Evolutionary conservation across 2,888 invertebrate genomes (phyloP), one percentile per base, ranked within the genome.

Genomic region (Carabus problematicus): DNA sequence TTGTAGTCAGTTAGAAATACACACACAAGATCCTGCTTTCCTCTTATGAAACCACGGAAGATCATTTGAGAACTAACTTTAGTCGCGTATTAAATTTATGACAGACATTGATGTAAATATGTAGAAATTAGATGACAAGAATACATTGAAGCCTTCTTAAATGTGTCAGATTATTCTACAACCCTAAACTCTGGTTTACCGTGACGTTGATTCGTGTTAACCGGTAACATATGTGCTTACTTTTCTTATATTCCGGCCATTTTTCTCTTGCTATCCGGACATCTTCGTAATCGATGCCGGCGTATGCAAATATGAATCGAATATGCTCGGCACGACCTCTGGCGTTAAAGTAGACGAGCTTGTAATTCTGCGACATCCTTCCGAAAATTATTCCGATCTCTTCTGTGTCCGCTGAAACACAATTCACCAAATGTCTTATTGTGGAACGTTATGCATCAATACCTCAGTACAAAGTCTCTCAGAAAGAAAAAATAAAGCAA

Each of bases 301-400:
- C 84, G 74, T 85, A 84, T 29, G 85, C 86, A 75, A 87, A 85
- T 70, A 87, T 84, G 72, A 86, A 84, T 54, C 87, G 83, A 71
- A 85, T 84, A 74, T 85, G 83, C 76, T 87, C 87, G 39, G 85
- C 87, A 47, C 85, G 79, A 7, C 86, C 87, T 60, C 86, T 82
- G 8, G 84, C 82, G 75, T 86, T 85, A 79, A 87, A 87, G 78
- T 87, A 87, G 71, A 84, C 84, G 75, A 87, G 77, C 77, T 85
- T 85, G 78, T 86, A 86, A 62, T 78, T 75, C 43, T 79, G 76
- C 55, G 78, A 74, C 74, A 77, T 77, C 52, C 43, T 67, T 60
- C 58, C 55, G 55, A 39, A 18, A 40, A 16, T 39, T 42, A 41
- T 41, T 18, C 12, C 9, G 9, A 56, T 29, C 11, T 7, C 18